phyloP scores from a whole-genome alignment of 1,140 invertebrate species.

The Heliconius hewitsoni region DNA sequence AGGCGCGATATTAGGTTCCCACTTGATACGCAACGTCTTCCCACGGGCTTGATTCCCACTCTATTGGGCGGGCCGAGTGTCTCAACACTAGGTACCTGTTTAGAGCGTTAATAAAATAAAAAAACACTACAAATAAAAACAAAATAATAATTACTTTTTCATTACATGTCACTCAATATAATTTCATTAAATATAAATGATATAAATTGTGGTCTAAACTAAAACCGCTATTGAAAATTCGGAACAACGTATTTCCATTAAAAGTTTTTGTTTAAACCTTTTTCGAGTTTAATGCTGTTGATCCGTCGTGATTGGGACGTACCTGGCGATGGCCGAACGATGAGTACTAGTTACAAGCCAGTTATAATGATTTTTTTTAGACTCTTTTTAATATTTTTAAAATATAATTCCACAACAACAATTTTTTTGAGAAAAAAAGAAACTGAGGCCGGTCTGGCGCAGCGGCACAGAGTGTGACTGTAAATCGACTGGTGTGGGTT shows the following conservation, averaged over 20 bases:
- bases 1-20: too few species aligned
- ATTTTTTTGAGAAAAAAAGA: too few species aligned
- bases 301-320: neutral
- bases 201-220: neutral
- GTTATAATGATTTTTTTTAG: neutral
- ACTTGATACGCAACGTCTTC: too few species aligned
- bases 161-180: neutral
- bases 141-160: neutral
- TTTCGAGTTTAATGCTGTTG: neutral
- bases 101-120: too few species aligned
- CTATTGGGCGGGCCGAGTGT: too few species aligned
- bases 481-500: too few species aligned
- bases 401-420: too few species aligned
- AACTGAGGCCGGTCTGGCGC: too few species aligned
- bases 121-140: neutral
- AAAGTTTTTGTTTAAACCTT: slow-evolving; percentile 9
- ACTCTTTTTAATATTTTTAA: too few species aligned
- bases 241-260: slow-evolving; percentile 3
- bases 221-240: slow-evolving; percentile 4
- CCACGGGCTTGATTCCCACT: too few species aligned
- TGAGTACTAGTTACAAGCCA: neutral
- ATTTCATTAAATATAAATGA: slow-evolving; percentile 6
- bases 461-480: too few species aligned
- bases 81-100: too few species aligned
- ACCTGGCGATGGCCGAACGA: neutral